phyloP scores from a whole-genome alignment of 2,888 invertebrate species.

The Eulithis prunata region DNA sequence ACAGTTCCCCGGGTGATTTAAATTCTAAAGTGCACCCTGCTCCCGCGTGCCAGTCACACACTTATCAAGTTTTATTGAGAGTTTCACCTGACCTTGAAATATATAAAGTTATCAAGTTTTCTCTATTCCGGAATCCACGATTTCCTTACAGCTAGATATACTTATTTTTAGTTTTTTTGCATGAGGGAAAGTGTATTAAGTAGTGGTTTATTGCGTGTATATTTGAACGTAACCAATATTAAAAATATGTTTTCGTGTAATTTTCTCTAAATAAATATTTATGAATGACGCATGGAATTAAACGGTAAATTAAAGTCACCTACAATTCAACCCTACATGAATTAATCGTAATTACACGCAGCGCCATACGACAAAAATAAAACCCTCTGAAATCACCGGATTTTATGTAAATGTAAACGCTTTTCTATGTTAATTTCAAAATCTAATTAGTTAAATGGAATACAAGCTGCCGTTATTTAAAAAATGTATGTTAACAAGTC shows the following conservation, averaged over 20 bases:
- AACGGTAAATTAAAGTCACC: constrained; percentile 4
- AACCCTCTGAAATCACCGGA: constrained; percentile 43
- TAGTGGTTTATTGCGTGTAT: background rate
- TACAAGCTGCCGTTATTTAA: constrained; percentile 19
- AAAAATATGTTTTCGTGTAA: background rate
- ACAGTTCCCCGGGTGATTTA: constrained; percentile 7
- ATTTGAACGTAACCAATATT: background rate
- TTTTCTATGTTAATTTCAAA: constrained; percentile 47
- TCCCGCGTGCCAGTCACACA: constrained; percentile 1
- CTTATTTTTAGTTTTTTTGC: background rate
- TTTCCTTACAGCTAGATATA: background rate
- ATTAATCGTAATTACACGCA: constrained; percentile 45
- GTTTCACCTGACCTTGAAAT: constrained; percentile 4
- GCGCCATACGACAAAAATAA: constrained; percentile 32
- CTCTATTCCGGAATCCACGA: background rate
- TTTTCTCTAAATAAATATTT: background rate
- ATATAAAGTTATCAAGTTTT: constrained; percentile 3
- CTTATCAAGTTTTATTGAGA: constrained; percentile 16
- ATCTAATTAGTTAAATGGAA: constrained; percentile 45
- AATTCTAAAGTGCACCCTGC: constrained; percentile 16
- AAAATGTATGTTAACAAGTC: constrained; percentile 28
- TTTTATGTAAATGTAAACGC: constrained; percentile 46
- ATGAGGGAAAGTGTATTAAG: too few species aligned
- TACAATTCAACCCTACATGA: constrained; percentile 11
- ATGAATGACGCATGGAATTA: background rate